Base-by-base conservation (phyloP, 2,888 invertebrate genomes). In the Tupiocoris notatus region DNA sequence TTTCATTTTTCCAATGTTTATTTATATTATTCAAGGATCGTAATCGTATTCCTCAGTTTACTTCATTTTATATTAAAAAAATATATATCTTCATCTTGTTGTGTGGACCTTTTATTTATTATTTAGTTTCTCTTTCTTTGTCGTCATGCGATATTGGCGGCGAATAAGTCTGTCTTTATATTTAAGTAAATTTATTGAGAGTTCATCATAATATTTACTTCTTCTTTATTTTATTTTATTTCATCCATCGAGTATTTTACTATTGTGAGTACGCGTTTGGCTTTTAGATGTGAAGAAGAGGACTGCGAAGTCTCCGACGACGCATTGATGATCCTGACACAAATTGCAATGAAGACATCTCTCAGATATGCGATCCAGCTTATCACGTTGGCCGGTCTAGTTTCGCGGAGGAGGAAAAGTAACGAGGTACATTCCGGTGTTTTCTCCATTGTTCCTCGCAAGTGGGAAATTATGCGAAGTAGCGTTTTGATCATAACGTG, bases 361-460 rank as follows among this genome's bases (percentile, higher is more conserved):
- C 86, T 99, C 16, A 89, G 99, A 77, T 99, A 99, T 85, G 94
- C 97, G 25, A 98, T 99, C 84, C 99, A 99, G 83, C 88, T 99
- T 39, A 98, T 99, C 81, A 96, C 97, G 39, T 94, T 96, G 0
- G 93, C 98, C 0, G 93, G 93, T 80, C 89, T 99, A n/a, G 94
- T 98, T n/a, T 91, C 95, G 74, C 88, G 92, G 64, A 90, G 95
- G 81, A 88, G 96, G 80, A 97, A 96, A 85, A 93, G 93, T 0
- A 88, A 89, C 1, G 92, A 94, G 86, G 93, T 94, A 68, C 73
- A 17, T 24, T 23, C n/a, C n/a, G n/a, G n/a, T n/a, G n/a, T n/a
- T n/a, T n/a, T n/a, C n/a, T n/a, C n/a, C n/a, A n/a, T n/a, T n/a
- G n/a, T n/a, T n/a, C n/a, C n/a, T n/a, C n/a, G n/a, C n/a, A n/a